Conservation (phyloP, 2,888 invertebrate genomes). For the Lithophane ornitopus region DNA sequence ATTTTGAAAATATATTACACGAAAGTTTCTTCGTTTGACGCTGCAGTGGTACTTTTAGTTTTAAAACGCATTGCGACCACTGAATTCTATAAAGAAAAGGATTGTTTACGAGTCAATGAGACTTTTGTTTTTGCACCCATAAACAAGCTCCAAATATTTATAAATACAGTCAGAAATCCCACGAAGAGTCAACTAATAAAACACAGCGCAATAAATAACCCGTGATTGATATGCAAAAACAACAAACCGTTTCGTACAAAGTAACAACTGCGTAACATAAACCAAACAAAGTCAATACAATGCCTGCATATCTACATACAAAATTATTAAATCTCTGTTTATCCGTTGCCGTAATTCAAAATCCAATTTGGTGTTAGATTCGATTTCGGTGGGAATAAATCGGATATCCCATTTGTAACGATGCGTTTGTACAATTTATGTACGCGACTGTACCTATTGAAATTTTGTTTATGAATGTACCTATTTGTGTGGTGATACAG, state of each 20-base stretch:
- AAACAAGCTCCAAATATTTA: conserved; percentile 54
- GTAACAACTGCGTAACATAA: conserved; percentile 43
- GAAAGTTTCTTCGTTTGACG: background rate
- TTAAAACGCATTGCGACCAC: background rate
- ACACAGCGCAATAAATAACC: conserved; percentile 32
- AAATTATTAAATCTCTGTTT: conserved; percentile 76
- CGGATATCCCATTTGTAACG: conserved; percentile 82
- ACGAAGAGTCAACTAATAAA: conserved; percentile 46
- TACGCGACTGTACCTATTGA: conserved; percentile 74
- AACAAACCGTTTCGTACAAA: conserved; percentile 49
- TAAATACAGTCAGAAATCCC: conserved; percentile 39
- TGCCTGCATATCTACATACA: conserved; percentile 58
- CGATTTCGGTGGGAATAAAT: conserved; percentile 83
- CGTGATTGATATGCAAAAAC: conserved; percentile 57
- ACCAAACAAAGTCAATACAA: conserved; percentile 62
- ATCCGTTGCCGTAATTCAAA: conserved; percentile 82
- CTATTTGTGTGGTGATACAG: conserved; percentile 45
- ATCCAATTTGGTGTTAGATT: conserved; percentile 86
- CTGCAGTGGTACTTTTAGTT: background rate
- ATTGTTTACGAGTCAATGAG: conserved; percentile 6
- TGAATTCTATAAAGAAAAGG: background rate
- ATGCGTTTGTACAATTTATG: conserved; percentile 79
- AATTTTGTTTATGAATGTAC: conserved; percentile 74
- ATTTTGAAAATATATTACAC: background rate
- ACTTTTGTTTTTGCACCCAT: conserved; percentile 17